Evolutionary conservation across 2,888 invertebrate species (phyloP).

Genomic region (Oscheius sp.): DNA sequence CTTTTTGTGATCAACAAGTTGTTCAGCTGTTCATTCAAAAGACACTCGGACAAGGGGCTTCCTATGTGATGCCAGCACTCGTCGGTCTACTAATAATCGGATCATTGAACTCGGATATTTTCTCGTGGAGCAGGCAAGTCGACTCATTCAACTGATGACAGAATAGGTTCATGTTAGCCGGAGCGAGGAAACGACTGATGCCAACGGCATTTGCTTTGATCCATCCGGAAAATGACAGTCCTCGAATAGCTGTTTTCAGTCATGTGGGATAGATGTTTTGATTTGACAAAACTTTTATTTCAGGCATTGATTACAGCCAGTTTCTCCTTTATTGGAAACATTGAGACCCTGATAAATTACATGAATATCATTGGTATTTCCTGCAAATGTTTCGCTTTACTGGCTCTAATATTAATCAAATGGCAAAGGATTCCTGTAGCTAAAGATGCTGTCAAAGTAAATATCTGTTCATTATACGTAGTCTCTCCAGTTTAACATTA

Average conservation of each 20-base stretch:
- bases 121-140: slow-evolving; percentile 51
- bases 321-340: slow-evolving; percentile 55
- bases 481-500: slow-evolving; percentile 44
- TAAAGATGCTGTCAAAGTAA: slow-evolving; percentile 44
- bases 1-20: neutral
- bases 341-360: slow-evolving; percentile 53
- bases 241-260: slow-evolving; percentile 50
- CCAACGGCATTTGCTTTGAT: slow-evolving; percentile 53
- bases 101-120: slow-evolving; percentile 55
- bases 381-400: slow-evolving; percentile 42
- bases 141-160: neutral
- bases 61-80: slow-evolving; percentile 52
- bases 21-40: slow-evolving; percentile 51
- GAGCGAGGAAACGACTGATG: slow-evolving; percentile 54
- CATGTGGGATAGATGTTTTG: slow-evolving; percentile 44
- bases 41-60: slow-evolving; percentile 51
- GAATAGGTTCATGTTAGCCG: slow-evolving; percentile 59
- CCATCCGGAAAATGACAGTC: slow-evolving; percentile 57
- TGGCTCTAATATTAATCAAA: slow-evolving; percentile 53
- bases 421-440: slow-evolving; percentile 52
- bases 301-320: slow-evolving; percentile 47
- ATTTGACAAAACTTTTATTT: slow-evolving; percentile 14
- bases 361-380: slow-evolving; percentile 49
- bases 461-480: neutral
- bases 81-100: slow-evolving; percentile 56